Evolutionary conservation across 1,140 invertebrate genomes (phyloP), one percentile per base, ranked within the genome.

Genomic region (Pogonognathellus flavescens): DNA sequence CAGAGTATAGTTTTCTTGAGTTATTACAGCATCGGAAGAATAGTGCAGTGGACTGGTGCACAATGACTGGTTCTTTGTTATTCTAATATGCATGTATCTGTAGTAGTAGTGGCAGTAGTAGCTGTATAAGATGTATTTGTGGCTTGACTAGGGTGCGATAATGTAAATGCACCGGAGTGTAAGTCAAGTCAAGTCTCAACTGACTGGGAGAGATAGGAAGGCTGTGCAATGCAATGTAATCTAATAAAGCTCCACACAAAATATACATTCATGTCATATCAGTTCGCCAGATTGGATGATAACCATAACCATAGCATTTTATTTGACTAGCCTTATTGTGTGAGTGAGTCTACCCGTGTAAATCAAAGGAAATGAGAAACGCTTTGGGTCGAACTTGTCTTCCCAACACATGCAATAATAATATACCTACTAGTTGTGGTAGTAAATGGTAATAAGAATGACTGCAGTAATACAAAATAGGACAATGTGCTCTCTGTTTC

Each of bases 291-390:
- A 66, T 66, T 14, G 14, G 62, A 66, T 14, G 20, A 66, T 66
- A 66, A 66, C 62, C 62, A 25, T 66, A 66, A 25, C 62, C 62
- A 25, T 66, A 66, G 11, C 53, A 14, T 55, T 11, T 11, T 55
- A 31, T 11, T 31, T 41, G 31, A 41, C 31, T 41, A 41, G 31
- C 31, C 31, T 41, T 41, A 41, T 41, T 41, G 31, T 41, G 31
- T 41, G 31, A 41, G 31, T 66, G 62, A 66, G 20, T 25, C 25
- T 66, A 25, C 9, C 62, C 62, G 25, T 66, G 62, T 66, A 66
- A 66, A 66, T 66, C 62, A 66, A 66, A 66, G 62, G 62, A 66
- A 66, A 66, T 25, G 25, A 66, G 62, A 66, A 66, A 66, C 22
- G 22, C 62, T 25, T 20, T 25, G 62, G 62, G 25, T 66, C 62